Conservation (phyloP, 2,888 invertebrate species). For the Melipona bicolor region DNA sequence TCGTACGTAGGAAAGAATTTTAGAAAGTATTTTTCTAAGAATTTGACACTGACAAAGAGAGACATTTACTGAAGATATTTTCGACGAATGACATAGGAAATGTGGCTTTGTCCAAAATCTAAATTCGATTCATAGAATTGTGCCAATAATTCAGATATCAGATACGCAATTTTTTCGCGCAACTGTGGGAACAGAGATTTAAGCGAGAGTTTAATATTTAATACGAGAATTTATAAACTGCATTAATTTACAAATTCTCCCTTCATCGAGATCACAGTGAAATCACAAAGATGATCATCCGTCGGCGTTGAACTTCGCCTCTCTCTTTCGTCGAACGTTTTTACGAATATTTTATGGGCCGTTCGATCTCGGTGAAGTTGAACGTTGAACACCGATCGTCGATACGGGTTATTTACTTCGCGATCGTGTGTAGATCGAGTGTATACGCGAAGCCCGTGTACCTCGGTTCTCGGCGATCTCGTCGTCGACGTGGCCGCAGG, state of each 20-base stretch:
- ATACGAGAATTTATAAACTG: background rate
- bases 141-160: background rate
- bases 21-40: too few relatives aligned
- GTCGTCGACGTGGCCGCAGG: slow-evolving; percentile 23
- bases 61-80: too few relatives aligned
- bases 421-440: slow-evolving; percentile 4
- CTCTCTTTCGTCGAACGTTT: background rate
- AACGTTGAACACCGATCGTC: background rate
- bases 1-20: too few relatives aligned
- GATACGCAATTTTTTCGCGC: background rate
- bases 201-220: background rate
- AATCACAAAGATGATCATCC: background rate
- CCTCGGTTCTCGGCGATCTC: background rate
- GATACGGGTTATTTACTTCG: slow-evolving; percentile 23
- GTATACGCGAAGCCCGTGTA: background rate
- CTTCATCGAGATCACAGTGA: background rate
- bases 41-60: too few relatives aligned
- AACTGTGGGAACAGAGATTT: rapidly evolving
- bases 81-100: too few relatives aligned
- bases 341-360: slow-evolving; percentile 10
- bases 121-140: too few relatives aligned
- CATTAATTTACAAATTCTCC: too few relatives aligned
- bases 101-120: too few relatives aligned
- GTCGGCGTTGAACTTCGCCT: background rate
- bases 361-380: background rate